Evolutionary conservation across 2,888 invertebrate genomes (phyloP).

Genomic region (Chaetogeoica ovagalla): DNA sequence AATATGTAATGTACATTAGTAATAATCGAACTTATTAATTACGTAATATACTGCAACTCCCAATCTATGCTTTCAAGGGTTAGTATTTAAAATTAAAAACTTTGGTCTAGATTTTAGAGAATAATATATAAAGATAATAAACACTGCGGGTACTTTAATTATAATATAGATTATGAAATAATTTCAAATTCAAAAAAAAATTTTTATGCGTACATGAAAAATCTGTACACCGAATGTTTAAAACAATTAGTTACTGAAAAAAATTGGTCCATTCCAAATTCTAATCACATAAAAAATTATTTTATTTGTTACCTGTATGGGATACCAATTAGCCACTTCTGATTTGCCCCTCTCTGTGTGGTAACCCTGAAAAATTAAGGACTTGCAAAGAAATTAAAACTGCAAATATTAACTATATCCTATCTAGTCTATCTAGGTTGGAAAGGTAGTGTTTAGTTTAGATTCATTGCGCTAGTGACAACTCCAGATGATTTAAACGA

Average conservation of each 20-base stretch:
- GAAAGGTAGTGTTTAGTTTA: not conserved
- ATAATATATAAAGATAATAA: too few relatives aligned
- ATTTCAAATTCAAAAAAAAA: not conserved
- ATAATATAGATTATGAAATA: not conserved
- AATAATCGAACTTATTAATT: too few relatives aligned
- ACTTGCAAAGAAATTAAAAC: conserved; percentile 51
- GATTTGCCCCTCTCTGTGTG: conserved; percentile 24
- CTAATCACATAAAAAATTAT: not conserved
- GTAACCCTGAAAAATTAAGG: conserved; percentile 47
- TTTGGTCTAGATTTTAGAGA: too few relatives aligned
- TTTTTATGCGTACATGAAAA: not conserved
- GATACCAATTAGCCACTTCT: conserved; percentile 34
- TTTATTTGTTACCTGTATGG: conserved; percentile 39
- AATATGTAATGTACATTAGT: too few relatives aligned
- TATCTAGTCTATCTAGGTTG: conserved; percentile 14
- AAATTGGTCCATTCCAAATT: not conserved
- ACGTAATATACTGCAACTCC: too few relatives aligned
- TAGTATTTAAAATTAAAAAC: too few relatives aligned
- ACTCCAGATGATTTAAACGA: conserved; percentile 15
- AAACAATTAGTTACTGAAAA: conserved; percentile 6
- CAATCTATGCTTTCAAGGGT: too few relatives aligned
- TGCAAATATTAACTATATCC: conserved; percentile 24
- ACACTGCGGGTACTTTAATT: not conserved
- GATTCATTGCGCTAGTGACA: conserved; percentile 23
- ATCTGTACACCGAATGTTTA: not conserved